These are phyloP conservation scores for Sebastes elongatus DNA, from an alignment of 2,797 vertebrate genomes.

Conservation along the genomic window DNA sequence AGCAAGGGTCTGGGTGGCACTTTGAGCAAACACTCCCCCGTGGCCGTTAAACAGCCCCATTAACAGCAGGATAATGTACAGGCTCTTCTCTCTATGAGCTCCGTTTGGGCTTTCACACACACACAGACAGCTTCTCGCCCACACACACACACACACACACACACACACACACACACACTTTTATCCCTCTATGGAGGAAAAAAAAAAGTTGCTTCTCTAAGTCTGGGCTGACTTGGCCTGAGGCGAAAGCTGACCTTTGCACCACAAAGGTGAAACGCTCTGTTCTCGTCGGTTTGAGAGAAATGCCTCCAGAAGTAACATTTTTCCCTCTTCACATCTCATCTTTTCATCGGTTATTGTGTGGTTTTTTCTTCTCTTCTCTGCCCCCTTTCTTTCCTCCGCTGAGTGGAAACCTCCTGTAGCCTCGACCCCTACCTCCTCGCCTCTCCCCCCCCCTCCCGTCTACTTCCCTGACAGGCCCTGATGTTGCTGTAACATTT, in stretches of 20 bases:
- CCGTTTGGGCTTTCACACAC: conserved; percentile 14
- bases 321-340: conserved; percentile 83
- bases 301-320: conserved; percentile 84
- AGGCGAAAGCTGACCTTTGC: conserved; percentile 81
- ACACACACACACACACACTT: conserved; percentile 27
- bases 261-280: conserved; percentile 81
- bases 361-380: conserved; percentile 23
- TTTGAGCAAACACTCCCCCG: conserved; percentile 25
- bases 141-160: conserved; percentile 19
- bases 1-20: conserved; percentile 24
- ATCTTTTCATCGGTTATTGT: conserved; percentile 83
- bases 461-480: conserved; percentile 54
- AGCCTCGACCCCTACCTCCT: conserved; percentile 12
- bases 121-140: conserved; percentile 10
- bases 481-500: conserved; percentile 58
- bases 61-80: conserved; percentile 47
- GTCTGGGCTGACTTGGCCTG: conserved; percentile 77
- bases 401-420: conserved; percentile 59
- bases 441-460: not conserved
- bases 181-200: conserved; percentile 44
- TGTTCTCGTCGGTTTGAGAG: conserved; percentile 82
- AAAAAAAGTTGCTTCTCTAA: conserved; percentile 66
- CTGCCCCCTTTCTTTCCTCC: conserved; percentile 45
- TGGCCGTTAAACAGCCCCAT: conserved; percentile 47
- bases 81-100: conserved; percentile 13